Base-by-base conservation (phyloP, 2,888 invertebrate species). In the Epinotia bilunana region DNA sequence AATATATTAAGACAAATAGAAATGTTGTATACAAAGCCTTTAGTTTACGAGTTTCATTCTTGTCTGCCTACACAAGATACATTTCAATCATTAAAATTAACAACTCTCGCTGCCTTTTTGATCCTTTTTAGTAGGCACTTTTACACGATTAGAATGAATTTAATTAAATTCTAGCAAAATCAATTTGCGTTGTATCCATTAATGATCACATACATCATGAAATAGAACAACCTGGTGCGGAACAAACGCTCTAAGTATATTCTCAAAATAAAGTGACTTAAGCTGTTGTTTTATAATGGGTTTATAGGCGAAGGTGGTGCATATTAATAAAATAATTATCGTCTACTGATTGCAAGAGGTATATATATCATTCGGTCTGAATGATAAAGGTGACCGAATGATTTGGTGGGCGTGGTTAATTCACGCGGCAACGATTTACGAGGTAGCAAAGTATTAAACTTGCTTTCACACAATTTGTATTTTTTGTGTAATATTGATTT, bases 301-400 rank as follows among this genome's bases (percentile, higher is more conserved):
- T 82, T 86, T 89, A 88, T 86, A 86, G 87, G 84, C 85, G 85
- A 89, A 90, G 87, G 88, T 88, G 89, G 86, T 85, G 84, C 88
- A 86, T 88, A 88, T 89, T 90, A 92, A 91, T 92, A 90, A 90
- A 91, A 91, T 91, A 90, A 92, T 92, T 89, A 91, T 86, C 86
- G 83, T 84, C 85, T 85, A 86, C 86, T 84, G 88, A 90, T 87
- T 87, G 88, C 86, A 81, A 79, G 83, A 85, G 81, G 83, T 87
- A 86, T 86, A 88, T 87, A 86, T 86, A 88, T 87, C 86, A 87
- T 85, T 85, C 78, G 79, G 20, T 74, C 18, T 46, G 60, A 73
- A 76, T 73, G 63, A 76, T 67, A 76, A 69, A 76, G 58, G 65
- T 53, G 65, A 71, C 49, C 69, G 71, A 71, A 58, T 74, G 65